Conservation (phyloP, 2,113 vertebrate genomes). For the Lichenostomus cassidix region DNA sequence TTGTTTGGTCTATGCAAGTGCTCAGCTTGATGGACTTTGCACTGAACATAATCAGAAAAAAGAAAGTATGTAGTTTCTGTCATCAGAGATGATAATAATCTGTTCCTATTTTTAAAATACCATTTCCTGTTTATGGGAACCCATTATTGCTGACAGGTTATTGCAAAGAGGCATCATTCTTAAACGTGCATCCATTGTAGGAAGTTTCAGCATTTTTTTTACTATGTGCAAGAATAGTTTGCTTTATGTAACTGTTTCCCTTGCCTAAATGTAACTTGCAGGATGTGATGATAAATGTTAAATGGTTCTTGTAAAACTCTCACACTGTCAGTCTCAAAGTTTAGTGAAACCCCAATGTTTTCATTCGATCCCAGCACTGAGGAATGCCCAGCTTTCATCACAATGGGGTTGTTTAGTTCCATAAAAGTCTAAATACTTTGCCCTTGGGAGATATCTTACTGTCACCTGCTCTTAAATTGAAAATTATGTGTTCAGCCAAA, state of each 20-base stretch:
- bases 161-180: background rate
- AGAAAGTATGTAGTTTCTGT: background rate
- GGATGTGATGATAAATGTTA: slow-evolving; percentile 68
- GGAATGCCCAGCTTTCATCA: slow-evolving; percentile 73
- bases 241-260: slow-evolving; percentile 22
- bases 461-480: slow-evolving; percentile 73
- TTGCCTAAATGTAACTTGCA: slow-evolving; percentile 50
- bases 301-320: slow-evolving; percentile 72
- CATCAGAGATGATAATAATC: background rate
- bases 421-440: slow-evolving; percentile 60
- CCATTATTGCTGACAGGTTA: background rate
- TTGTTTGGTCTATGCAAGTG: background rate
- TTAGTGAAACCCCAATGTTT: slow-evolving; percentile 65
- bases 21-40: background rate
- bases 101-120: background rate
- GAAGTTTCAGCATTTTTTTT: background rate
- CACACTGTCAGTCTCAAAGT: slow-evolving; percentile 61
- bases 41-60: background rate
- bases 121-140: background rate
- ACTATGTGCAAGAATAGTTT: background rate
- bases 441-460: slow-evolving; percentile 64
- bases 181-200: background rate
- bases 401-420: slow-evolving; percentile 65
- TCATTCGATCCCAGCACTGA: slow-evolving; percentile 60
- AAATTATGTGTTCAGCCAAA: slow-evolving; percentile 74